phyloP scores from a whole-genome alignment of 1,140 invertebrate species.

The Diorhabda carinulata region DNA sequence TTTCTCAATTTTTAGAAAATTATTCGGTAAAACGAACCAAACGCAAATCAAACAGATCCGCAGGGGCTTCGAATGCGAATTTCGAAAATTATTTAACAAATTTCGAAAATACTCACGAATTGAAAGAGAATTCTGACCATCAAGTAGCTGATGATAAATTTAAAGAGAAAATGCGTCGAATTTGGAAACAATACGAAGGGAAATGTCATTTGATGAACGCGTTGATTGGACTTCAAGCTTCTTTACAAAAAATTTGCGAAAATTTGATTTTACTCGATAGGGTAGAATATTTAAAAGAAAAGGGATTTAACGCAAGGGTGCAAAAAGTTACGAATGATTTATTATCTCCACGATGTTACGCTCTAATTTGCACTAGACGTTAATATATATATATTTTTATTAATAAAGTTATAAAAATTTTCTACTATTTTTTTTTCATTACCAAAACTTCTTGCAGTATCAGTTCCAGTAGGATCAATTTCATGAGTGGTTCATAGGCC shows the following conservation, averaged over 20 bases:
- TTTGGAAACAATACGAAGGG: slow-evolving; percentile 36
- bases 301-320: slow-evolving; percentile 50
- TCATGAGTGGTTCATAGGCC: too few relatives aligned
- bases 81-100: slow-evolving; percentile 53
- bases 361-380: slow-evolving; percentile 44
- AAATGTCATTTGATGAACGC: slow-evolving; percentile 43
- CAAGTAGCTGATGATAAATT: slow-evolving; percentile 26
- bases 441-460: too few relatives aligned
- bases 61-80: slow-evolving; percentile 42
- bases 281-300: slow-evolving; percentile 59
- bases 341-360: slow-evolving; percentile 58
- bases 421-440: too few relatives aligned
- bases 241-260: slow-evolving; percentile 58
- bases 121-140: slow-evolving; percentile 18
- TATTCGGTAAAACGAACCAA: slow-evolving; percentile 53
- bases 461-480: too few relatives aligned
- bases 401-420: not conserved
- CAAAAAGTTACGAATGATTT: slow-evolving; percentile 56
- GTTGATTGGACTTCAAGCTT: slow-evolving; percentile 45
- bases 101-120: slow-evolving; percentile 45
- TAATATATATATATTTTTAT: not conserved
- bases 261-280: slow-evolving; percentile 66
- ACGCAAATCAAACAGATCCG: slow-evolving; percentile 54
- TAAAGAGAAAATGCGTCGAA: slow-evolving; percentile 34
- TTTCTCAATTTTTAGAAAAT: slow-evolving; percentile 50